These are phyloP conservation scores for Tetragnatha montana DNA, from an alignment of 2,888 invertebrate genomes.

Conservation along the genomic window DNA sequence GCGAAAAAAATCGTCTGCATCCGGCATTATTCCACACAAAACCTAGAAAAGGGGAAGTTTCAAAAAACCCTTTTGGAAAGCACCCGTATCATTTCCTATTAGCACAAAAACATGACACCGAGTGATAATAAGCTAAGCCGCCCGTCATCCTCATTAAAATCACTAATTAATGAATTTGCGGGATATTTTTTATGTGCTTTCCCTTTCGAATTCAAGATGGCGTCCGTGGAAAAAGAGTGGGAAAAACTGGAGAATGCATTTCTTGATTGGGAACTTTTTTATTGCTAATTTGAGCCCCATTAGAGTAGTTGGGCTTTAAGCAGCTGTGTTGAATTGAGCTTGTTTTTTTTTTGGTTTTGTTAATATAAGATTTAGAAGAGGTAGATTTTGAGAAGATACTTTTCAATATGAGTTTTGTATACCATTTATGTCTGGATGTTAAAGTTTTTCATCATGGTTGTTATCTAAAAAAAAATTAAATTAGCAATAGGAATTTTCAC, in stretches of 20 bases:
- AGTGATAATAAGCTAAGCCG: slow-evolving; percentile 39
- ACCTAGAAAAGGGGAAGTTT: not conserved
- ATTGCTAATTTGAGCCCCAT: not conserved
- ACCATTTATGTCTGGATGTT: no score
- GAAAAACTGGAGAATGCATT: not conserved
- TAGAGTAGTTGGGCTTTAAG: not conserved
- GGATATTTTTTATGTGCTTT: slow-evolving; percentile 30
- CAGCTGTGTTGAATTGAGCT: no score
- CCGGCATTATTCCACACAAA: slow-evolving; percentile 17
- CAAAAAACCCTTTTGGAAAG: slow-evolving; percentile 29
- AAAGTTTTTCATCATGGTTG: no score
- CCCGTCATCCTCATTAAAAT: slow-evolving; percentile 56
- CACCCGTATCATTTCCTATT: slow-evolving; percentile 41
- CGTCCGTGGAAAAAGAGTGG: not conserved
- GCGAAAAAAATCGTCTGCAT: slow-evolving; percentile 9
- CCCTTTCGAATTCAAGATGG: slow-evolving; percentile 34
- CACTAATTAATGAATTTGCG: slow-evolving; percentile 65
- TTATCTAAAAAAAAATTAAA: no score
- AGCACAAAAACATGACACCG: slow-evolving; percentile 52
- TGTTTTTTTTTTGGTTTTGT: not conserved
- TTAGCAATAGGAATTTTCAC: no score
- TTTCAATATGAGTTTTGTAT: no score
- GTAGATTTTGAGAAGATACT: no score
- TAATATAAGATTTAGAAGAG: no score
- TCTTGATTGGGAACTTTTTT: not conserved